Conservation (phyloP, 2,888 invertebrate species). For the Pecten maximus region DNA sequence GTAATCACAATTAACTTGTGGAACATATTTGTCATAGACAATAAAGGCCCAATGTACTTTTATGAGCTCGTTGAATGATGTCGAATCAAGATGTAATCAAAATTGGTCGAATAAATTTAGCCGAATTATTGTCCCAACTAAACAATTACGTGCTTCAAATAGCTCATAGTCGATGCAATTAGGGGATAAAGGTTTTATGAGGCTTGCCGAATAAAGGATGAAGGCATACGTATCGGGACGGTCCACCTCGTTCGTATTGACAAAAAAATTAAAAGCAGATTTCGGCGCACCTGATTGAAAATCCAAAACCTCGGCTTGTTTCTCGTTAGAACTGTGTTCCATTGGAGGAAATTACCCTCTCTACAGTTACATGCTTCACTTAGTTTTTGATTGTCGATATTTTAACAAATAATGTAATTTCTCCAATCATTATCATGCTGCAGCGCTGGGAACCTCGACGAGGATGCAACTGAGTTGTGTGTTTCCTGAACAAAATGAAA, state of each 20-base stretch:
- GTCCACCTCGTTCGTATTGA: constrained; percentile 20
- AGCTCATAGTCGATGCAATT: constrained; percentile 33
- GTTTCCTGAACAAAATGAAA: constrained; percentile 30
- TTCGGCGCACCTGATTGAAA: constrained; percentile 17
- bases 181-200: constrained; percentile 30
- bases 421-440: not conserved
- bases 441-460: constrained; percentile 5
- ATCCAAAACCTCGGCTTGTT: not conserved
- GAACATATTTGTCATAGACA: constrained; percentile 24
- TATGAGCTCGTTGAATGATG: constrained; percentile 9
- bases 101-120: constrained; percentile 35
- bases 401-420: constrained; percentile 29
- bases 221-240: not conserved
- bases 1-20: constrained; percentile 12
- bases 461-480: not conserved
- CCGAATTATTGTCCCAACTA: constrained; percentile 29
- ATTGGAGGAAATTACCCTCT: not conserved
- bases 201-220: not conserved
- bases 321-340: not conserved
- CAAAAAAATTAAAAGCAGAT: constrained; percentile 35
- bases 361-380: constrained; percentile 4
- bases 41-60: constrained; percentile 1
- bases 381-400: constrained; percentile 11
- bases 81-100: constrained; percentile 14
- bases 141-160: constrained; percentile 35